Conservation (phyloP, 2,113 vertebrate species). For the Heterotilapia buettikoferi region DNA sequence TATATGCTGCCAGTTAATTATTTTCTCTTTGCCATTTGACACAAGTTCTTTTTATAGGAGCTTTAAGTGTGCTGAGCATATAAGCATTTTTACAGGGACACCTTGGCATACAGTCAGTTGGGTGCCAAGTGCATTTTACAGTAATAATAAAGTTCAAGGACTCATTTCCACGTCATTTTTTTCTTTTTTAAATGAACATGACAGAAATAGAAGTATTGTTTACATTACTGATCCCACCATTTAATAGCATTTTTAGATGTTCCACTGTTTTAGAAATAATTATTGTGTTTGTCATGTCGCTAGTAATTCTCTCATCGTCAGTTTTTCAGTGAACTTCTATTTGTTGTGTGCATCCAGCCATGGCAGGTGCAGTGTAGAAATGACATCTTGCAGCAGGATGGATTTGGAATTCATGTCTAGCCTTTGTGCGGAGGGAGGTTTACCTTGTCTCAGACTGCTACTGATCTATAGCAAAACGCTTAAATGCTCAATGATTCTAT, state of each 20-base stretch:
- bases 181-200: background rate
- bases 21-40: background rate
- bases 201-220: background rate
- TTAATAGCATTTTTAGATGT: background rate
- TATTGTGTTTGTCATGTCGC: background rate
- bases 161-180: background rate
- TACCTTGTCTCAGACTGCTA: background rate
- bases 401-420: slow-evolving; percentile 3
- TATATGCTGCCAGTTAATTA: background rate
- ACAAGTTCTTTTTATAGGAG: background rate
- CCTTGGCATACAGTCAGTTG: background rate
- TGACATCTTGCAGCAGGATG: slow-evolving; percentile 1
- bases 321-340: slow-evolving; percentile 9
- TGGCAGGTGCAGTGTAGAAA: background rate
- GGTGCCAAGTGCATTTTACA: background rate
- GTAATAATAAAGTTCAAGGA: background rate
- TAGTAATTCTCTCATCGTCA: background rate
- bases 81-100: background rate
- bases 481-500: background rate
- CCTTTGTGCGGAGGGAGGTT: background rate
- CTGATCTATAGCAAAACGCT: background rate
- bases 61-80: background rate
- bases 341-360: background rate
- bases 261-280: background rate
- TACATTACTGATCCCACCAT: background rate